A percentile compares a stretch with the other conserved stretches of the same genome.
phyloP scores from a whole-genome alignment of 2,797 vertebrate species.

The Gallirallus australis region DNA sequence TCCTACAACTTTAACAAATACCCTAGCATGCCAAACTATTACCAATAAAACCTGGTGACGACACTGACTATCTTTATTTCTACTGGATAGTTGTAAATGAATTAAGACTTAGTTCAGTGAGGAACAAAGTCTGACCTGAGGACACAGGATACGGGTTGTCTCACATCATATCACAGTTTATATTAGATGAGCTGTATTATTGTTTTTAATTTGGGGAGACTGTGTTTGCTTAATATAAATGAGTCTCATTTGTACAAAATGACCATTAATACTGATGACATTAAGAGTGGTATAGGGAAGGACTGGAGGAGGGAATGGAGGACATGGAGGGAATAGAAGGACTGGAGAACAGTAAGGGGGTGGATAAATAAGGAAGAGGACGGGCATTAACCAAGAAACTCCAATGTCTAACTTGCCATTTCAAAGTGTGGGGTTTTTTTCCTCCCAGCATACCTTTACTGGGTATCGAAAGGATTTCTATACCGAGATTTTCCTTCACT shows the following conservation, averaged over 20 bases:
- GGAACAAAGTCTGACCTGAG: not conserved
- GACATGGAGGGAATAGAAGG: too few relatives aligned
- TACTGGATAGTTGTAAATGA: not conserved
- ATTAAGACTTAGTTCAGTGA: not conserved
- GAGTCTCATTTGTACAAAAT: not conserved
- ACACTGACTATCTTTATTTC: not conserved
- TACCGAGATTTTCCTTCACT: not conserved
- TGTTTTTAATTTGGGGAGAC: not conserved
- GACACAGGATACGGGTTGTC: not conserved
- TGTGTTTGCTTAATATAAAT: not conserved
- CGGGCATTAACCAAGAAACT: not conserved
- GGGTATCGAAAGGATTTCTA: not conserved
- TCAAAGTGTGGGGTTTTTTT: not conserved
- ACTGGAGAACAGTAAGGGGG: not conserved
- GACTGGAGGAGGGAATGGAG: not conserved
- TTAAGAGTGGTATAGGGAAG: not conserved
- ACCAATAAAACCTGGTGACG: not conserved
- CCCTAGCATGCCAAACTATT: not conserved
- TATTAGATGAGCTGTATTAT: not conserved
- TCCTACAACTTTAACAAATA: not conserved
- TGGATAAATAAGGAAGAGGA: not conserved
- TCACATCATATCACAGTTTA: not conserved
- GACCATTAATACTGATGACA: not conserved
- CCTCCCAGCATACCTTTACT: not conserved
- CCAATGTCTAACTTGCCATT: not conserved